These are phyloP conservation scores for Rhadinocentrus ornatus DNA, from an alignment of 2,797 vertebrate species.

Conservation along the genomic window DNA sequence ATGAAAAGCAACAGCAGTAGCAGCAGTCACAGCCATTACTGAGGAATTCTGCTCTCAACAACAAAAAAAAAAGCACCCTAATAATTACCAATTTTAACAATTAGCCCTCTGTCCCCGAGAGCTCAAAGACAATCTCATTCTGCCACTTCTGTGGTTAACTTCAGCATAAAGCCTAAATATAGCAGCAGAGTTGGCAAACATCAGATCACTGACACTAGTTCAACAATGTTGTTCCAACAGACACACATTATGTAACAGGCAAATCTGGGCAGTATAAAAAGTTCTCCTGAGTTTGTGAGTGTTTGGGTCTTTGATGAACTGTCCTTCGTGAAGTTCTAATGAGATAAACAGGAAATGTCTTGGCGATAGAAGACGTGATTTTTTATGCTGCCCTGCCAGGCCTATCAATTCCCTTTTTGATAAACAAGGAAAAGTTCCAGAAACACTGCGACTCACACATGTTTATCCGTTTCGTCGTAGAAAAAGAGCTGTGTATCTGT, in stretches of 20 bases:
- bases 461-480: conserved; percentile 74
- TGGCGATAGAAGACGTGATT: conserved; percentile 37
- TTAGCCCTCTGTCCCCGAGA: conserved; percentile 60
- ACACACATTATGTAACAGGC: conserved; percentile 46
- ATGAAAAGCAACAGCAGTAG: conserved; percentile 45
- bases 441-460: conserved; percentile 74
- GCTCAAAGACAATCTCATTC: conserved; percentile 47
- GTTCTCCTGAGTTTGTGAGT: conserved; percentile 18
- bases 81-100: conserved; percentile 65
- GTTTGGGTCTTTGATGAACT: conserved; percentile 42
- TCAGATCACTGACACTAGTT: conserved; percentile 56
- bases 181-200: conserved; percentile 62
- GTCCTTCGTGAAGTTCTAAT: conserved; percentile 45
- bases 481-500: conserved; percentile 55
- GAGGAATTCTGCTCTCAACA: conserved; percentile 59
- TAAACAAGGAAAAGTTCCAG: conserved; percentile 76
- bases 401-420: conserved; percentile 62
- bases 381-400: conserved; percentile 51
- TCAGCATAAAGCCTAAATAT: conserved; percentile 64
- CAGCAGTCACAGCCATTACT: conserved; percentile 50
- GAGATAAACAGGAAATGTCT: conserved; percentile 73
- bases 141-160: conserved; percentile 38
- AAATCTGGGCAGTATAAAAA: conserved; percentile 34
- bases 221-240: conserved; percentile 49
- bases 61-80: conserved; percentile 18